Conservation (phyloP, 92 coral and sea anemone genomes). For the Parazoanthus atlanticus region DNA sequence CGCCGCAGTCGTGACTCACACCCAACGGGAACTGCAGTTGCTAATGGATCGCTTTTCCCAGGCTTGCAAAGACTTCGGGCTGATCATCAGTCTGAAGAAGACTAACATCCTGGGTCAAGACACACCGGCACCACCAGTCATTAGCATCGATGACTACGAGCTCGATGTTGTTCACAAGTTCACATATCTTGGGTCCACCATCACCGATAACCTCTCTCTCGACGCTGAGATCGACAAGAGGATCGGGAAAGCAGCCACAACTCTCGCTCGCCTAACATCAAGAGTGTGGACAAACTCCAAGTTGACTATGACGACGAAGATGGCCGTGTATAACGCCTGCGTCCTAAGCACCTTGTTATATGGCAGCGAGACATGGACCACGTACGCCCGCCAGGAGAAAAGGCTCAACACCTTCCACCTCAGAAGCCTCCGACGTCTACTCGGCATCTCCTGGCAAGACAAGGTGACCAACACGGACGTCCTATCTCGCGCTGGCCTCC, state of each 20-base stretch:
- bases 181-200: slow-evolving; percentile 5
- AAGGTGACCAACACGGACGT: too few relatives aligned
- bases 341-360: too few relatives aligned
- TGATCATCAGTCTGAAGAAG: too few relatives aligned
- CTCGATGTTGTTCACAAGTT: slow-evolving; percentile 30
- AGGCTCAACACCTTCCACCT: too few relatives aligned
- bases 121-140: neutral
- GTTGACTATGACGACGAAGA: too few relatives aligned
- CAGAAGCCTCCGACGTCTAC: too few relatives aligned
- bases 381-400: too few relatives aligned
- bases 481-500: too few relatives aligned
- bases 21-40: slow-evolving; percentile 38
- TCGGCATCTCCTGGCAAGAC: too few relatives aligned
- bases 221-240: slow-evolving; percentile 18
- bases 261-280: neutral
- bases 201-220: slow-evolving; percentile 1
- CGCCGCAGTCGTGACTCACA: slow-evolving; percentile 46
- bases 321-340: too few relatives aligned
- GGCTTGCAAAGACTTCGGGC: slow-evolving; percentile 34
- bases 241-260: slow-evolving; percentile 29
- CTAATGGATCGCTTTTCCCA: slow-evolving; percentile 40
- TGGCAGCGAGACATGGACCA: too few relatives aligned
- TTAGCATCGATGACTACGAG: slow-evolving; percentile 19
- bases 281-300: slow-evolving; percentile 34
- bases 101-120: slow-evolving; percentile 19